These are phyloP conservation scores for Cichladusa arquata DNA, from an alignment of 2,113 vertebrate species.

Conservation along the genomic window DNA sequence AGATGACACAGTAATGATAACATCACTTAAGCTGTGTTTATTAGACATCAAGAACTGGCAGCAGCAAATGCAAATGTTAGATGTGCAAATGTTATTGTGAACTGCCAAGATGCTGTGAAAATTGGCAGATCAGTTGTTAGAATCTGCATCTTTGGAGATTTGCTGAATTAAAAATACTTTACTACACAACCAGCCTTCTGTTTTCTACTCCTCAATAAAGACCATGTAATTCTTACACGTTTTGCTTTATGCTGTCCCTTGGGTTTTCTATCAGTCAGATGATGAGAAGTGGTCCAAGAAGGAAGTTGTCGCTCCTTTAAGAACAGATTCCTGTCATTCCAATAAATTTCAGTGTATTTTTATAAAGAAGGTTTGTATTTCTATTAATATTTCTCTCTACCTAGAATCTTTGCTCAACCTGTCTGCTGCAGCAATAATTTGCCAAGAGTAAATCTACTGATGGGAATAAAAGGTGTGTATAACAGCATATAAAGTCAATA, in stretches of 20 bases:
- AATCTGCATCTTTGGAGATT: neutral
- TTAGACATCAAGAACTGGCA: neutral
- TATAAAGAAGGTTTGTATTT: neutral
- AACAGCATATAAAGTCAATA: neutral
- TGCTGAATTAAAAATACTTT: neutral
- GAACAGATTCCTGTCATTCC: neutral
- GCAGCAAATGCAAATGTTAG: neutral
- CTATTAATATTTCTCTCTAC: neutral
- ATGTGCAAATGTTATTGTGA: neutral
- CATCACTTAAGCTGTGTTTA: neutral
- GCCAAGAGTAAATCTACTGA: neutral
- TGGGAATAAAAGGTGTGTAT: neutral
- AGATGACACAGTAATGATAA: neutral
- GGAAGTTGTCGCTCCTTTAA: neutral
- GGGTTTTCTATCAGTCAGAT: neutral
- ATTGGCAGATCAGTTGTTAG: neutral
- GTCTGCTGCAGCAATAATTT: neutral
- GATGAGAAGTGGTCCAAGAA: neutral
- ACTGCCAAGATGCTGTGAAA: neutral
- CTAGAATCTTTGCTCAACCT: neutral
- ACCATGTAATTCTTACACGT: neutral
- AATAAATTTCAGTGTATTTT: neutral
- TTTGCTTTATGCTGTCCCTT: neutral
- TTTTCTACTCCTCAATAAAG: neutral
- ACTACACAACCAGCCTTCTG: neutral